Evolutionary conservation across 2,888 invertebrate species (phyloP).

Genomic region (Cordilura impudica): DNA sequence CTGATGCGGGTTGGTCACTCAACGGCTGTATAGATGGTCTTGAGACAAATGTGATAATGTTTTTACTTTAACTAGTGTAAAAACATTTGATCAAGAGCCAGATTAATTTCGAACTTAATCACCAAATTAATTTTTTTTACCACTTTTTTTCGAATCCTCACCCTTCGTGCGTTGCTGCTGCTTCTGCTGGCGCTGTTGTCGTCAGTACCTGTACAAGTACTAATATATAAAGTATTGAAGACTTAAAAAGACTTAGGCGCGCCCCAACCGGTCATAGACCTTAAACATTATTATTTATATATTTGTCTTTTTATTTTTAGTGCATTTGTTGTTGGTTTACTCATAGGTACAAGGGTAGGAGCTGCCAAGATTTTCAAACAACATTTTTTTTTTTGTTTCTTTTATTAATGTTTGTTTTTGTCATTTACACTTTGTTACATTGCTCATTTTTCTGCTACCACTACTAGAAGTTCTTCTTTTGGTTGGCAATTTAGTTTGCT

Average conservation of each 20-base stretch:
- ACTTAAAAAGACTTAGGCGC: conserved; percentile 53
- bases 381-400: neutral
- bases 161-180: neutral
- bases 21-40: no score
- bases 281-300: conserved; percentile 7
- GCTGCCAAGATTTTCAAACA: conserved; percentile 48
- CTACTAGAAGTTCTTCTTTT: neutral
- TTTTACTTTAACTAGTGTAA: no score
- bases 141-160: neutral
- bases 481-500: conserved; percentile 25
- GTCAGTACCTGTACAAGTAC: conserved; percentile 18
- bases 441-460: neutral
- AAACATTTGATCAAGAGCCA: no score
- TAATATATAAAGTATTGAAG: conserved; percentile 38
- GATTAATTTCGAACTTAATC: no score
- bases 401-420: conserved; percentile 47
- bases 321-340: conserved; percentile 18
- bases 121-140: no score
- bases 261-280: conserved; percentile 61
- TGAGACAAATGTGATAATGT: no score
- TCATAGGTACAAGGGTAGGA: conserved; percentile 2
- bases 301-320: conserved; percentile 14
- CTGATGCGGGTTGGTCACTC: no score
- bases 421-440: conserved; percentile 33
- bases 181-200: neutral